phyloP scores from a whole-genome alignment of 2,113 vertebrate genomes.

The Asarcornis scutulata region DNA sequence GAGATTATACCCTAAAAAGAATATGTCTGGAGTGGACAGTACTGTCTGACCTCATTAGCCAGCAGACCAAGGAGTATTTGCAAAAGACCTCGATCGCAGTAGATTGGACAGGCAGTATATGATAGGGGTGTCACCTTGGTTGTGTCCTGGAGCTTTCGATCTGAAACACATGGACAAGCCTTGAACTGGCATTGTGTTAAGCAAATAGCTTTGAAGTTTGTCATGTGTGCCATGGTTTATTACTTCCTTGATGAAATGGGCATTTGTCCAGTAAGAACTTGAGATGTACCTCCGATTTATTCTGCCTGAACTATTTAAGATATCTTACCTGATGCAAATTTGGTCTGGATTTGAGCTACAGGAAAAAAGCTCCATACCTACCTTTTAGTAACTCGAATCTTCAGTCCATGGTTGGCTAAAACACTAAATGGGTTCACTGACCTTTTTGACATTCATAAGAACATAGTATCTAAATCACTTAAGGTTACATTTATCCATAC shows the following conservation, averaged over 20 bases:
- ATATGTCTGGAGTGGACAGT: conserved; percentile 70
- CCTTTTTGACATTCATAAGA: conserved; percentile 34
- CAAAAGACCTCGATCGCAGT: conserved; percentile 55
- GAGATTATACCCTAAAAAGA: conserved; percentile 65
- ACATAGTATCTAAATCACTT: conserved; percentile 49
- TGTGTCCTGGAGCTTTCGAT: conserved; percentile 64
- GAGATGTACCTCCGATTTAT: conserved; percentile 17
- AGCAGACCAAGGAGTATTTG: conserved; percentile 45
- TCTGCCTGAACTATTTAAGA: conserved; percentile 7
- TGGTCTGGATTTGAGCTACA: background rate
- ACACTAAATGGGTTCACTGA: conserved; percentile 17
- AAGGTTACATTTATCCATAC: conserved; percentile 47
- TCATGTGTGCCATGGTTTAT: conserved; percentile 53
- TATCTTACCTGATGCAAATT: background rate
- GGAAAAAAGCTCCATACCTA: background rate
- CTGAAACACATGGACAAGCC: conserved; percentile 55
- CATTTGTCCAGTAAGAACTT: conserved; percentile 55
- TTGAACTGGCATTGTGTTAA: conserved; percentile 62
- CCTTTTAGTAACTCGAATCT: background rate
- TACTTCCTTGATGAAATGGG: conserved; percentile 56
- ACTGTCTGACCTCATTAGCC: conserved; percentile 71
- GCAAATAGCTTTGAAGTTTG: conserved; percentile 56
- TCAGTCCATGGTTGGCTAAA: conserved; percentile 22
- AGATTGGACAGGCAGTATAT: conserved; percentile 59
- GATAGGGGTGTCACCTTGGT: conserved; percentile 51